Evolutionary conservation across 2,113 vertebrate species (phyloP).

Genomic region (Ardeotis arabs): DNA sequence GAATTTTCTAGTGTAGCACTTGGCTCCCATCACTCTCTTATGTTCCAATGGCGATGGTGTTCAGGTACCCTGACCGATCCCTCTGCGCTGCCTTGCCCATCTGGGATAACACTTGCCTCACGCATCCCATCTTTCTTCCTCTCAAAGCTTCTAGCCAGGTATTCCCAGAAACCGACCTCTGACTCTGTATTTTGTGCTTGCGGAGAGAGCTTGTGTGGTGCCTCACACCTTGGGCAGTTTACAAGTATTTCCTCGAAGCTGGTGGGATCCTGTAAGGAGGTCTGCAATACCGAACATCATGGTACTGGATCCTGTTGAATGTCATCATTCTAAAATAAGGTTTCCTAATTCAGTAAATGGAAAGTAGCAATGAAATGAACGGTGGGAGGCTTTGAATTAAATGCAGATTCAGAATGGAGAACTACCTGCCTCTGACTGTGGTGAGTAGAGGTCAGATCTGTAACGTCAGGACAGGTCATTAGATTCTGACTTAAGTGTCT

Average conservation of each 20-base stretch:
- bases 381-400: neutral
- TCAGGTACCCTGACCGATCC: neutral
- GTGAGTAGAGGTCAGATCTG: neutral
- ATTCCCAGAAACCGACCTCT: neutral
- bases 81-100: neutral
- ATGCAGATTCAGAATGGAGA: neutral
- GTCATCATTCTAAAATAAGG: neutral
- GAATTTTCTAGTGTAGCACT: neutral
- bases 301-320: neutral
- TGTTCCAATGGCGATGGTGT: accelerated
- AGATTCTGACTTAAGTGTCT: neutral
- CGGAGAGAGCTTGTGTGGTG: neutral
- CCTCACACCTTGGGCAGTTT: neutral
- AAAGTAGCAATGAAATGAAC: neutral
- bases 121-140: neutral
- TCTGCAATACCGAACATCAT: neutral
- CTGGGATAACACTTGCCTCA: neutral
- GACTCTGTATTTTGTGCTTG: neutral
- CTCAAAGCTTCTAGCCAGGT: neutral
- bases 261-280: neutral
- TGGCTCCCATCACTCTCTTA: neutral
- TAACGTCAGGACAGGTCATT: neutral
- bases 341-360: neutral
- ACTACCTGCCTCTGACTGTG: neutral
- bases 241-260: neutral